These are phyloP conservation scores for Heliconius nattereri DNA, from an alignment of 1,140 invertebrate genomes.

Conservation along the genomic window DNA sequence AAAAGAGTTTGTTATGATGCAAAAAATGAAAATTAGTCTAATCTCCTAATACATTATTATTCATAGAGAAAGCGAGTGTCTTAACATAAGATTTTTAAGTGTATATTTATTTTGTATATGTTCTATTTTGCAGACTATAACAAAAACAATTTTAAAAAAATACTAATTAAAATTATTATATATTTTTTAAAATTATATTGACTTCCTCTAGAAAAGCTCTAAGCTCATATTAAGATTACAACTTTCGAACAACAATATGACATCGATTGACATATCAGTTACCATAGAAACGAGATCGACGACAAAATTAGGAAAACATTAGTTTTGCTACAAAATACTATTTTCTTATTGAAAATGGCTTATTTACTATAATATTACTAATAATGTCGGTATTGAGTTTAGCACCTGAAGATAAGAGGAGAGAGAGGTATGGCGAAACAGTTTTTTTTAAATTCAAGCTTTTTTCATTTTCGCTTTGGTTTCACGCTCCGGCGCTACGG, in stretches of 20 bases:
- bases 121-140: no score
- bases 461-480: no score
- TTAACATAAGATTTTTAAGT: no score
- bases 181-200: not conserved
- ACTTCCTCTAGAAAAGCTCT: not conserved
- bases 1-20: no score
- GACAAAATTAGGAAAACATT: constrained; percentile 48
- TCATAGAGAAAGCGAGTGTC: no score
- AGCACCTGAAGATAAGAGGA: constrained; percentile 75
- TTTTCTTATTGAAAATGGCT: constrained; percentile 57
- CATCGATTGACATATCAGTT: constrained; percentile 44
- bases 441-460: no score
- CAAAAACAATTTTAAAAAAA: not conserved
- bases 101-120: no score
- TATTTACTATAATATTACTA: constrained; percentile 38
- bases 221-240: not conserved
- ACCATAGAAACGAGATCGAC: constrained; percentile 51
- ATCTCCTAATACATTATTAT: no score
- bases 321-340: constrained; percentile 42
- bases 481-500: no score
- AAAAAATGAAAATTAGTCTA: no score
- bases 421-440: constrained; percentile 59
- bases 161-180: not conserved
- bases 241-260: not conserved
- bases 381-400: constrained; percentile 76